phyloP scores from a whole-genome alignment of 2,113 vertebrate species.

The Ahaetulla prasina region DNA sequence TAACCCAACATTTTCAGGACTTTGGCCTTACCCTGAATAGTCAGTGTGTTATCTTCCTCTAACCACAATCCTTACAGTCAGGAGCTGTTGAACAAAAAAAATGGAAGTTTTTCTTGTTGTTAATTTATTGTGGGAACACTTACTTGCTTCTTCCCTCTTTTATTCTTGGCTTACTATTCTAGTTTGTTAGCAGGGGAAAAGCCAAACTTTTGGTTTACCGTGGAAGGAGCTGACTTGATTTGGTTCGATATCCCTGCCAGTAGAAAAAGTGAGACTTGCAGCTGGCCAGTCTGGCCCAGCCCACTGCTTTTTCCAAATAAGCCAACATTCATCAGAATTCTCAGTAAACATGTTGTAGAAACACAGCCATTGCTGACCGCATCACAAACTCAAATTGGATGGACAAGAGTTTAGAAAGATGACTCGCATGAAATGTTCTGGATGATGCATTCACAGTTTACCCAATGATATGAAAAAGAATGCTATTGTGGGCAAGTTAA shows the following conservation, averaged over 20 bases:
- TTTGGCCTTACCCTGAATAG: background rate
- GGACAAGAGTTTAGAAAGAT: background rate
- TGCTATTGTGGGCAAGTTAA: conserved; percentile 43
- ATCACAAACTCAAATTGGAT: background rate
- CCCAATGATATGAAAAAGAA: conserved; percentile 39
- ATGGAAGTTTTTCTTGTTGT: background rate
- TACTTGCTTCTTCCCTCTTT: background rate
- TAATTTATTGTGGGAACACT: background rate
- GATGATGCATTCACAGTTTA: conserved; percentile 2
- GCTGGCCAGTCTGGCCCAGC: background rate
- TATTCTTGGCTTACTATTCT: background rate
- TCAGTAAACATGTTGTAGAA: background rate
- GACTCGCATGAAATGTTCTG: background rate
- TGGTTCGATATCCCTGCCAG: background rate
- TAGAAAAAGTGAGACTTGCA: background rate
- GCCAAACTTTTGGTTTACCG: background rate
- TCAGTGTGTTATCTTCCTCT: background rate
- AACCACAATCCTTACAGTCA: background rate
- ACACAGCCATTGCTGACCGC: background rate
- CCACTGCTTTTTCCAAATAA: background rate
- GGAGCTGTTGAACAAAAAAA: background rate
- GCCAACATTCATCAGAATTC: background rate
- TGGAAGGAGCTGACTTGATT: background rate
- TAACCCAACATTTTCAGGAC: background rate
- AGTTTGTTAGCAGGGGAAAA: background rate